Conservation (phyloP, 1,140 invertebrate genomes). For the Drosophila teissieri region DNA sequence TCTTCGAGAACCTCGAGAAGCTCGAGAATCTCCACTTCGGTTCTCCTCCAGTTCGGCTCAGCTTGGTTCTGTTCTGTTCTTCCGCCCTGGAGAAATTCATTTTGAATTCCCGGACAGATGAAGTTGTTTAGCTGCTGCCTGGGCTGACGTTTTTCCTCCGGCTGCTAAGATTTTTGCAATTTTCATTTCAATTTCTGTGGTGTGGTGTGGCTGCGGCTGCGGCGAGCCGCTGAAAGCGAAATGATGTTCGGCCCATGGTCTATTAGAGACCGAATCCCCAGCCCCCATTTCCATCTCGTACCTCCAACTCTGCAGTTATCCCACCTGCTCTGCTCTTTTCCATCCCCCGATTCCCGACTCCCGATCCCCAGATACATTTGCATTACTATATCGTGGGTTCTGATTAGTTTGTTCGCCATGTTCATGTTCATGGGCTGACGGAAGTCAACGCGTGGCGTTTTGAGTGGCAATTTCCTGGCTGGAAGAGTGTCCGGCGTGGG, state of each 20-base stretch:
- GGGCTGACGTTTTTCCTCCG: constrained; percentile 47
- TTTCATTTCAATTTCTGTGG: constrained; percentile 81
- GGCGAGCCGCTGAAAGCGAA: constrained; percentile 75
- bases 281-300: constrained; percentile 7
- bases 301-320: constrained; percentile 7
- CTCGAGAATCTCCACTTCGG: background rate
- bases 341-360: constrained; percentile 4
- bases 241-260: constrained; percentile 72
- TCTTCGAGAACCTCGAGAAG: background rate
- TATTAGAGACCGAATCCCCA: constrained; percentile 60
- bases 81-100: constrained; percentile 62
- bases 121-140: constrained; percentile 79
- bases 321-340: constrained; percentile 8
- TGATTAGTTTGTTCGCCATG: constrained; percentile 57
- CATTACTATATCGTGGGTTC: constrained; percentile 30
- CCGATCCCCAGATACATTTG: constrained; percentile 6
- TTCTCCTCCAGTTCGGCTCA: too few relatives aligned
- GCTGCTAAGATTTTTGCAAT: constrained; percentile 60
- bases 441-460: constrained; percentile 67
- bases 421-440: constrained; percentile 59
- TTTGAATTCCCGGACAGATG: constrained; percentile 70
- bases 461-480: constrained; percentile 76
- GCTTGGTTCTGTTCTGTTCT: constrained; percentile 10
- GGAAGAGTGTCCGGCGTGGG: constrained; percentile 25
- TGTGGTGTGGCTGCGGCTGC: constrained; percentile 40